Base-by-base conservation (phyloP, 2,888 invertebrate genomes). In the Linyphia triangularis region DNA sequence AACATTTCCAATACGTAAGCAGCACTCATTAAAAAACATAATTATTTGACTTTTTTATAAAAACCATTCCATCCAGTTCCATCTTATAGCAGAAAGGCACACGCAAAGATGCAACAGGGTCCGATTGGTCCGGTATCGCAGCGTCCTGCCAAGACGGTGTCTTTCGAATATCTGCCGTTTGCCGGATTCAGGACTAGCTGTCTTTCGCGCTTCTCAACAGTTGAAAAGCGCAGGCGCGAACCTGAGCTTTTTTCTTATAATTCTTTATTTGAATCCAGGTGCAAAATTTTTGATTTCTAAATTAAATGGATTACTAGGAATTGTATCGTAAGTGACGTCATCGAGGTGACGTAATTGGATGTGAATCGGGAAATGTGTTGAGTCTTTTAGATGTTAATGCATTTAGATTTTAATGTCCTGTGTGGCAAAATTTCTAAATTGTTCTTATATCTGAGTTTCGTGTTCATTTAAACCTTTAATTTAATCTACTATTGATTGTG, bases 81-180 rank as follows among this genome's bases (percentile, higher is more conserved):
- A n/a, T n/a, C n/a, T n/a, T n/a, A n/a, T n/a, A n/a, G n/a, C n/a
- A n/a, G n/a, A 24, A 73, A 77, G 59, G 24, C 7, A 24, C 37
- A 63, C 61, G 77, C 22, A 16, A 37, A 40, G 28, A 59, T 26
- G 77, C 77, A 77, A 77, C 77, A 77, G 77, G 77, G 59, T 73
- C 73, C 73, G 73, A n/a, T 22, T 22, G n/a, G 9, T 19, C 77
- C 77, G 77, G 77, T 22, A 13, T 37, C 37, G 61, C 61, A n/a
- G 37, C 19, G 33, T 61, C 40, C 28, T 37, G 37, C 37, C 24
- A 63, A 37, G 77, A 40, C 40, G 63, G 59, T 37, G 77, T 77
- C 77, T 9, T 16, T 51, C 16, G 51, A 5, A 51, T 16, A 9
- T 16, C 59, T 43, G 77, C 40, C 77, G 61, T 61, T 40, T 28